phyloP scores from a whole-genome alignment of 1,140 invertebrate genomes.

The Philotrypesis tridentata region DNA sequence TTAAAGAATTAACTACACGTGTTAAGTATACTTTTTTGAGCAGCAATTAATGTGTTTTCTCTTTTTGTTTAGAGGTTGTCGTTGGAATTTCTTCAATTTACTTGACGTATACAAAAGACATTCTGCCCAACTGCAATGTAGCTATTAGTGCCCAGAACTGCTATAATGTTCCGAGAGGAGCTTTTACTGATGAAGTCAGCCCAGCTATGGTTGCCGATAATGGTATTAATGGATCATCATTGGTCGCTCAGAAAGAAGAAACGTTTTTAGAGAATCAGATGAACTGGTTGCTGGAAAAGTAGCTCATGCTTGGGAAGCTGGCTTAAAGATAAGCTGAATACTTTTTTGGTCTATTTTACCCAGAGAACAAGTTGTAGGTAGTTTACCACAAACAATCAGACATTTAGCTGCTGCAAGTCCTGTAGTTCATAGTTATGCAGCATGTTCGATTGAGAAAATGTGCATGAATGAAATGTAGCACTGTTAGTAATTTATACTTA shows the following conservation, averaged over 20 bases:
- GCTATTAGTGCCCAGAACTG: conserved; percentile 94
- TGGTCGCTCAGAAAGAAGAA: conserved; percentile 97
- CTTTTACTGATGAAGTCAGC: conserved; percentile 96
- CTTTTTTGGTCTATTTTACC: too few relatives aligned
- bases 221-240: conserved; percentile 96
- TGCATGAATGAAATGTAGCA: too few relatives aligned
- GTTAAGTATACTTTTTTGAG: too few relatives aligned
- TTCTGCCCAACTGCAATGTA: conserved; percentile 82
- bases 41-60: too few relatives aligned
- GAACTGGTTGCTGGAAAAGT: conserved; percentile 94
- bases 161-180: conserved; percentile 95
- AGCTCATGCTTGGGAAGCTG: conserved; percentile 88
- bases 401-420: too few relatives aligned
- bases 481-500: too few relatives aligned
- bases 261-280: conserved; percentile 95
- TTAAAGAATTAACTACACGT: too few relatives aligned
- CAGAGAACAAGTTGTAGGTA: too few relatives aligned
- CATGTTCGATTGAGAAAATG: too few relatives aligned
- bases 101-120: conserved; percentile 83
- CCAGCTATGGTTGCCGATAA: conserved; percentile 96
- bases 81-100: conserved; percentile 95
- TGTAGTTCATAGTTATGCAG: too few relatives aligned
- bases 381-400: too few relatives aligned
- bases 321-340: conserved; percentile 78
- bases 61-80: conserved; percentile 84